Conservation (phyloP, 1,140 invertebrate species). For the Drosophila guanche region DNA sequence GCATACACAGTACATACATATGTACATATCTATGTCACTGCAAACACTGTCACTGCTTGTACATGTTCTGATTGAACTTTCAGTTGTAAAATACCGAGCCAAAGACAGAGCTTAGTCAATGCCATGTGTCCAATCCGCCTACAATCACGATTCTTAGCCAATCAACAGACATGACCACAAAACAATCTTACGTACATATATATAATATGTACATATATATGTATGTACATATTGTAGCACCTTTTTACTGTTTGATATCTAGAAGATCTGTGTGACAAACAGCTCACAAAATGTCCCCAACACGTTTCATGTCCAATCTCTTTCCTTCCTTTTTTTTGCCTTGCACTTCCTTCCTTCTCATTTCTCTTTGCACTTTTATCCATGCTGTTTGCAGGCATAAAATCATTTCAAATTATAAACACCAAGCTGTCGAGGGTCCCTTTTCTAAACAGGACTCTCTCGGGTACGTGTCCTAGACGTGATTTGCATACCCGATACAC, state of each 20-base stretch:
- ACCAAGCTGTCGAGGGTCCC: slow-evolving; percentile 45
- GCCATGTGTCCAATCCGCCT: background rate
- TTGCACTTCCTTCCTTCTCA: too few species aligned
- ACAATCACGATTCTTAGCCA: slow-evolving; percentile 2
- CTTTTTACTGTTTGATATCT: slow-evolving; percentile 11
- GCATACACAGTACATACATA: background rate
- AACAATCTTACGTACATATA: slow-evolving; percentile 19
- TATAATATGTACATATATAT: slow-evolving; percentile 14
- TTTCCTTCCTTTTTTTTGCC: too few species aligned
- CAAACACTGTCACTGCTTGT: background rate
- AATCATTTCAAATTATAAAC: slow-evolving; percentile 78
- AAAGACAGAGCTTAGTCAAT: slow-evolving; percentile 12
- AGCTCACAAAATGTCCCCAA: slow-evolving; percentile 50
- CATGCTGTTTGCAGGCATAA: slow-evolving; percentile 53
- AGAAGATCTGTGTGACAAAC: slow-evolving; percentile 40
- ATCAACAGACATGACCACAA: slow-evolving; percentile 46
- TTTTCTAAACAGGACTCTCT: slow-evolving; percentile 40
- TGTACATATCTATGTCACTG: slow-evolving; percentile 26
- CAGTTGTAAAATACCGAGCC: background rate
- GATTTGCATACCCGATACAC: slow-evolving; percentile 16
- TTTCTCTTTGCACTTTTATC: slow-evolving; percentile 20
- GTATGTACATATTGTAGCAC: background rate
- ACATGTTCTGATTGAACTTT: slow-evolving; percentile 27
- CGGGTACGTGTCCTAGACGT: slow-evolving; percentile 34
- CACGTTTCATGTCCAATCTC: slow-evolving; percentile 33